Evolutionary conservation across 2,797 vertebrate genomes (phyloP).

Genomic region (Periparus ater): DNA sequence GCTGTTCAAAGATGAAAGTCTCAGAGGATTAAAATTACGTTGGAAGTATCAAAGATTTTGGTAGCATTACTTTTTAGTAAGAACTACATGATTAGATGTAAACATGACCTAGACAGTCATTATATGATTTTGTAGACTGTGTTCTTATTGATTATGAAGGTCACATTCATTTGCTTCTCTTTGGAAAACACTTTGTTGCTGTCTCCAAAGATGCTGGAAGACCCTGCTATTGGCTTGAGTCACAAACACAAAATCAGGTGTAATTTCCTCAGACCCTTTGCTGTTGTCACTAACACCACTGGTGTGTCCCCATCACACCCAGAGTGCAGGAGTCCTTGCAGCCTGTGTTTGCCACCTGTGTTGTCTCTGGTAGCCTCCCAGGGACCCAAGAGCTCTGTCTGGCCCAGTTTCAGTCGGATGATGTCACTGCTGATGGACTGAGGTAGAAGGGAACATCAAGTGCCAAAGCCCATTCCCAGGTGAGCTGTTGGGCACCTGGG

Average conservation of each 20-base stretch:
- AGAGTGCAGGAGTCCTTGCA: background rate
- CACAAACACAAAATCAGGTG: background rate
- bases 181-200: slow-evolving; percentile 27
- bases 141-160: background rate
- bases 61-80: background rate
- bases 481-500: background rate
- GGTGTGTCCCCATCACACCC: background rate
- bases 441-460: background rate
- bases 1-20: background rate
- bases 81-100: background rate
- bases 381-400: background rate
- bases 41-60: background rate
- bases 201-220: background rate
- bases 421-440: background rate
- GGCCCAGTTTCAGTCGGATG: background rate
- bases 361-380: background rate
- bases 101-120: background rate
- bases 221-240: background rate
- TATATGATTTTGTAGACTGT: background rate
- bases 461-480: background rate
- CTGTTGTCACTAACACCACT: background rate
- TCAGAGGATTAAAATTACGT: background rate
- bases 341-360: background rate
- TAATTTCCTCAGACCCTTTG: background rate
- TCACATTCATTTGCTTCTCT: slow-evolving; percentile 6